Percentiles rank a stretch among this genome's conserved stretches.
phyloP scores from a whole-genome alignment of 2,113 vertebrate species.

The Hemicordylus capensis region DNA sequence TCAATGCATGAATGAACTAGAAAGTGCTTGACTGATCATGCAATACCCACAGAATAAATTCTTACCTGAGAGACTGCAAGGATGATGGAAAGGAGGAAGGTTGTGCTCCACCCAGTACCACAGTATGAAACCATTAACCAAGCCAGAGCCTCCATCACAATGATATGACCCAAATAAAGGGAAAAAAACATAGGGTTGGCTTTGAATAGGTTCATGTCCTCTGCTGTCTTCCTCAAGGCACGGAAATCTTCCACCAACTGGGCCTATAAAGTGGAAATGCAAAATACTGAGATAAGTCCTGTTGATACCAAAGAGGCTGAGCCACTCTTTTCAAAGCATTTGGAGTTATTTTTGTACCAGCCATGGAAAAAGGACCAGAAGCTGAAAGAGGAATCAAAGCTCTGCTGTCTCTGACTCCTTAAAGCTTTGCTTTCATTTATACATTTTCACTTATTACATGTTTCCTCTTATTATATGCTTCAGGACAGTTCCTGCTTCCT shows the following conservation, averaged over 20 bases:
- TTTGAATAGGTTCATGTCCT: constrained; percentile 84
- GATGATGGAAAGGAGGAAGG: constrained; percentile 78
- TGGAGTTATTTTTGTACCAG: background rate
- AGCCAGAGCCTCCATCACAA: constrained; percentile 84
- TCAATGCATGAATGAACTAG: background rate
- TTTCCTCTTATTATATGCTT: too few relatives aligned
- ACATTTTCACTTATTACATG: too few relatives aligned
- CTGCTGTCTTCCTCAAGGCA: constrained; percentile 75
- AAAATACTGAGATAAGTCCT: background rate
- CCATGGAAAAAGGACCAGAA: too few relatives aligned
- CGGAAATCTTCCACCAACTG: constrained; percentile 87
- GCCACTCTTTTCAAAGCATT: background rate
- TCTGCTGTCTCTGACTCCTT: background rate
- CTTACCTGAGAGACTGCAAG: constrained; percentile 88
- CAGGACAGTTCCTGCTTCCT: too few relatives aligned
- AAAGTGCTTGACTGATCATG: background rate
- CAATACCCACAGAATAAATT: background rate
- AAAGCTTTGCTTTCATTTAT: background rate
- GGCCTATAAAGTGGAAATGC: constrained; percentile 68
- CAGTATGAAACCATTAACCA: constrained; percentile 82
- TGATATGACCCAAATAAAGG: constrained; percentile 85
- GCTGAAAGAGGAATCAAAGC: background rate
- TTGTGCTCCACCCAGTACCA: constrained; percentile 87
- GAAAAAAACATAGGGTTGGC: constrained; percentile 86
- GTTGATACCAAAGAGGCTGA: background rate